A percentile compares a stretch with the other conserved stretches of the same genome.
These are phyloP conservation scores for Meloe dianella DNA, from an alignment of 2,888 invertebrate species.

Conservation along the genomic window DNA sequence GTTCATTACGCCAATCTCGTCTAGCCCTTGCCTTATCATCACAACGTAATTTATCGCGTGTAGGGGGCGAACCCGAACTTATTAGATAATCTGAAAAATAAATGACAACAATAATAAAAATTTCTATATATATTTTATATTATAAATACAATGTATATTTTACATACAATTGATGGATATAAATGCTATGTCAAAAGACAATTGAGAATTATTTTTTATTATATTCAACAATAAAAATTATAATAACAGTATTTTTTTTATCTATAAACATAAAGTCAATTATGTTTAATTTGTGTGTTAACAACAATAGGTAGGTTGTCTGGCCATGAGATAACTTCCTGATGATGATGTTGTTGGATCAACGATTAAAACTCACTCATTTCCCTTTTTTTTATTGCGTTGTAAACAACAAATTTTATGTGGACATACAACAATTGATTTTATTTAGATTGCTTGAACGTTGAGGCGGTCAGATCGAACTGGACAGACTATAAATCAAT, in stretches of 20 bases:
- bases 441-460: not conserved
- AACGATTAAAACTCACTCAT: not conserved
- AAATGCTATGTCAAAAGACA: not conserved
- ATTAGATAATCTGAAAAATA: conserved; percentile 59
- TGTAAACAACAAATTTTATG: too few relatives aligned
- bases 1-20: conserved; percentile 69
- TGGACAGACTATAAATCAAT: not conserved
- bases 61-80: conserved; percentile 80
- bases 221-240: not conserved
- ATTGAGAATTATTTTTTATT: not conserved
- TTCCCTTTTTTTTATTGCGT: not conserved
- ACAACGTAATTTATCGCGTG: conserved; percentile 77
- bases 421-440: too few relatives aligned
- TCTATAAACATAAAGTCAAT: not conserved
- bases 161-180: conserved; percentile 10
- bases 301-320: conserved; percentile 14
- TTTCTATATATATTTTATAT: not conserved
- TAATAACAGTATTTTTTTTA: not conserved
- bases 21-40: conserved; percentile 73
- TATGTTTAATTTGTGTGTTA: conserved; percentile 9
- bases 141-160: not conserved
- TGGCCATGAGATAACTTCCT: conserved; percentile 20
- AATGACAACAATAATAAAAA: not conserved
- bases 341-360: conserved; percentile 11
- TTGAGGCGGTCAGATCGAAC: not conserved